Evolutionary conservation across 1,140 invertebrate genomes (phyloP), one percentile per base, ranked within the genome.

Genomic region (Zaprionus inermis): DNA sequence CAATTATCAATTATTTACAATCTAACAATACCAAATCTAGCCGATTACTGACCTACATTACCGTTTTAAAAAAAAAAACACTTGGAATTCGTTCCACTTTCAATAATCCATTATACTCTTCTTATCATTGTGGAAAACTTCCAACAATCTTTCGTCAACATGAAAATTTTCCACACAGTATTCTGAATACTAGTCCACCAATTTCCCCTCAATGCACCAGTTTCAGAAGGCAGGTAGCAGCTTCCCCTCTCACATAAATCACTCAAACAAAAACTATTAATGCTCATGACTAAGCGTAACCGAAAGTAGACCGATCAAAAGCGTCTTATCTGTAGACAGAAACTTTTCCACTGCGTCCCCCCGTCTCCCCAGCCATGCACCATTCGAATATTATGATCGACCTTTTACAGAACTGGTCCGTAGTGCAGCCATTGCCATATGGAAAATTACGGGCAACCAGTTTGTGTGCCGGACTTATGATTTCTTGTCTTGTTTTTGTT

Each of bases 381-480:
- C 24, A 28, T 38, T 56, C n/a, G 68, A 59, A 49, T 41, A 69
- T 72, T 54, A 54, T 66, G 65, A 70, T 59, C 65, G 69, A 82
- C 79, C 83, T 88, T 73, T 86, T 52, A 77, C 46, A 83, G 84
- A 86, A 86, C 83, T 86, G 83, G 83, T 84, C 75, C 44, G 54
- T n/a, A 49, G n/a, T 60, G 38, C 30, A 18, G 34, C 68, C 75
- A 86, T 68, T 69, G 72, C 52, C 76, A 34, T 71, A 78, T 88
- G 79, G 76, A 86, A 86, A 86, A 86, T 79, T 88, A 88, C 83
- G 64, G 38, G 10, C 63, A 88, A 86, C 83, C 76, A 79, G 82
- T 86, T 79, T 70, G 28, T 11, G 41, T 46, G 16, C 18, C 41
- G 41, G 41, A 18, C 41, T 46, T 46, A n/a, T n/a, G 14, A 9